Evolutionary conservation across 2,113 vertebrate genomes (phyloP).

Genomic region (Corvus cornix): DNA sequence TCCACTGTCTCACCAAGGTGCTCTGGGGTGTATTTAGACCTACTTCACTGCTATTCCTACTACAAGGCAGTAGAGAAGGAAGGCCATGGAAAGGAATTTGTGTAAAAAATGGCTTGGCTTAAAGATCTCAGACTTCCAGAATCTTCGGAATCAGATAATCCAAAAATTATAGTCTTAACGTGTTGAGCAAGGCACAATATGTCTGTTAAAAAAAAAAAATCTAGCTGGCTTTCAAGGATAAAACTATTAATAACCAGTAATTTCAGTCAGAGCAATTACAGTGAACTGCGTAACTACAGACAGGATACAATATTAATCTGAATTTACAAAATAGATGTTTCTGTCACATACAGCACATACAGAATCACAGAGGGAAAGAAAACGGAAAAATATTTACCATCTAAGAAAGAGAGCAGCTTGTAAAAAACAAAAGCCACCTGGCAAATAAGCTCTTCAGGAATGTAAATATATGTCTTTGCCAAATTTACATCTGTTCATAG

Average conservation of each 20-base stretch:
- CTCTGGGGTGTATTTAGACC: rapidly evolving
- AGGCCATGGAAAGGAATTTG: neutral
- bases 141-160: neutral
- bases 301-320: neutral
- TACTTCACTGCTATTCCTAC: neutral
- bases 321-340: constrained; percentile 9
- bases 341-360: neutral
- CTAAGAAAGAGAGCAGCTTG: neutral
- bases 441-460: neutral
- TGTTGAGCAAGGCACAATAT: rapidly evolving
- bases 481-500: constrained; percentile 2
- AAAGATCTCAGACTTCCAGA: neutral
- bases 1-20: neutral
- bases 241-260: neutral
- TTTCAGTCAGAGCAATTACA: neutral
- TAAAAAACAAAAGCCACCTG: neutral
- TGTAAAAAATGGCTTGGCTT: neutral
- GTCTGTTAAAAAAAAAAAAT: neutral
- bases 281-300: neutral
- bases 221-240: neutral
- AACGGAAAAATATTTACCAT: neutral
- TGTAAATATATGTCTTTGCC: neutral
- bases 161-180: neutral
- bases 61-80: neutral
- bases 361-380: neutral